These are phyloP conservation scores for Ctenoplectra terminalis DNA, from an alignment of 1,140 invertebrate genomes.

Conservation along the genomic window DNA sequence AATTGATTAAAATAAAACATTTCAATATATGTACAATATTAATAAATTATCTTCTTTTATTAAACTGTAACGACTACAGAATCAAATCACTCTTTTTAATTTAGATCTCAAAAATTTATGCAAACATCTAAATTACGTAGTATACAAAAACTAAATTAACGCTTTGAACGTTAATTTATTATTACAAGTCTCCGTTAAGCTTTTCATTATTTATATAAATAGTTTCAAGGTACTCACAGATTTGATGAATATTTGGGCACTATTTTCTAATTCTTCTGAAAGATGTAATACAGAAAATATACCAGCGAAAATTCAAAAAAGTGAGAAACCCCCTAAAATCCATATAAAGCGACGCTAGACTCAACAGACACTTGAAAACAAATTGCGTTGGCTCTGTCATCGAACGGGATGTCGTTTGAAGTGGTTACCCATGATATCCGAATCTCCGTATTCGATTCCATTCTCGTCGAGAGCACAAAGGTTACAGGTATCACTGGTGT, in stretches of 20 bases:
- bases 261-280: not conserved
- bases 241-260: too few species aligned
- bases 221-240: not conserved
- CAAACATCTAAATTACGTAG: too few species aligned
- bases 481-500: not conserved
- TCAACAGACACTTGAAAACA: not conserved
- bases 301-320: not conserved
- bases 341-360: not conserved
- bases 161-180: too few species aligned
- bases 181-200: too few species aligned
- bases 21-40: too few species aligned
- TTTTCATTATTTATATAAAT: too few species aligned
- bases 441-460: slow-evolving; percentile 17
- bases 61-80: too few species aligned
- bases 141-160: too few species aligned
- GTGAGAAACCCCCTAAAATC: not conserved
- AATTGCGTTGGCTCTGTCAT: slow-evolving; percentile 8
- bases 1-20: too few species aligned
- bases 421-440: slow-evolving; percentile 1
- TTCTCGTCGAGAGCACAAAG: slow-evolving; percentile 15
- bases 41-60: too few species aligned
- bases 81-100: too few species aligned
- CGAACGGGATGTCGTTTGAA: not conserved
- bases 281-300: not conserved
- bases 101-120: too few species aligned